Percentiles rank a stretch among this genome's conserved stretches.
These are phyloP conservation scores for Drosophila mulleri DNA, from an alignment of 2,888 invertebrate species.

Conservation along the genomic window DNA sequence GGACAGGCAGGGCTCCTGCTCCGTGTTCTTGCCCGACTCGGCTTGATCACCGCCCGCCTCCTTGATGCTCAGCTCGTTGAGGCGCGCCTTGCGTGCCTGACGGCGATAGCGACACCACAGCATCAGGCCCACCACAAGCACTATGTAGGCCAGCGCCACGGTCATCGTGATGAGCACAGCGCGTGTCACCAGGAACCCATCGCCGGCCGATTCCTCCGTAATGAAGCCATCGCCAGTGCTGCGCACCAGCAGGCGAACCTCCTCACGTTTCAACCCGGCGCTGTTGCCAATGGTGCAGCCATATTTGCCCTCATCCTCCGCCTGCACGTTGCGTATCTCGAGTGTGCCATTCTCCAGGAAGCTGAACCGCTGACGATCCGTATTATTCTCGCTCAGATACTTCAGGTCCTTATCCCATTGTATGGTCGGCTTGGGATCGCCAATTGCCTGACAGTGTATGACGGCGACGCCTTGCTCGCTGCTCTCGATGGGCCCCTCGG, in stretches of 20 bases:
- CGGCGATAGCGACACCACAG: constrained; percentile 94
- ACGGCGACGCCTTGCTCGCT: constrained; percentile 89
- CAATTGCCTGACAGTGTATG: constrained; percentile 94
- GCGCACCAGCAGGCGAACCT: constrained; percentile 90
- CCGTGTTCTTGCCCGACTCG: constrained; percentile 72
- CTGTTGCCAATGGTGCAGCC: constrained; percentile 98
- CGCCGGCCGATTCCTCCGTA: constrained; percentile 86
- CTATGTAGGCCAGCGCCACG: constrained; percentile 96
- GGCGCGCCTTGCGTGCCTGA: constrained; percentile 86
- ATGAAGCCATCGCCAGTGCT: constrained; percentile 87
- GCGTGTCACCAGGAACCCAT: constrained; percentile 91
- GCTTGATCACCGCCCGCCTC: constrained; percentile 86
- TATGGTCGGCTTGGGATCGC: constrained; percentile 95
- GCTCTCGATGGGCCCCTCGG: constrained; percentile 92
- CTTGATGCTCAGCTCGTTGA: constrained; percentile 86
- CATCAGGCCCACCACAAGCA: constrained; percentile 96
- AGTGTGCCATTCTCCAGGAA: constrained; percentile 94
- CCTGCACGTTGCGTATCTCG: constrained; percentile 90
- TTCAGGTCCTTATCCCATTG: constrained; percentile 96
- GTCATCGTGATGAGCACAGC: constrained; percentile 97
- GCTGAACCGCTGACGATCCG: constrained; percentile 86
- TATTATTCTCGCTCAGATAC: constrained; percentile 84
- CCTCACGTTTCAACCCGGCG: constrained; percentile 93
- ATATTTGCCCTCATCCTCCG: constrained; percentile 93
- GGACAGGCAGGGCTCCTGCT: constrained; percentile 84